A percentile compares a stretch with the other conserved stretches of the same genome.
These are phyloP conservation scores for Andrena haemorrhoa DNA, from an alignment of 2,888 invertebrate genomes.

Conservation along the genomic window DNA sequence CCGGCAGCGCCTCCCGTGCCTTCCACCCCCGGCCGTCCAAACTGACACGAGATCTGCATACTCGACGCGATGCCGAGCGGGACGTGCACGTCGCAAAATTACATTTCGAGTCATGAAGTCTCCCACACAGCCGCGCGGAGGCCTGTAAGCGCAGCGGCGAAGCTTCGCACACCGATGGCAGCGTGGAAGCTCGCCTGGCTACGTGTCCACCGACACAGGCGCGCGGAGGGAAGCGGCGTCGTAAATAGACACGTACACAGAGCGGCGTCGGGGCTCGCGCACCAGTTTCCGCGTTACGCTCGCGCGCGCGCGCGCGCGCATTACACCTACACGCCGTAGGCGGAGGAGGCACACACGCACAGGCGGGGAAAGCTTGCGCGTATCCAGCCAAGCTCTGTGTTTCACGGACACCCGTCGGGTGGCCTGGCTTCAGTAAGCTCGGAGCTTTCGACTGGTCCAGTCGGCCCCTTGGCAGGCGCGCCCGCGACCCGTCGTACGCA, in stretches of 20 bases:
- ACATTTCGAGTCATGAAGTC: neutral
- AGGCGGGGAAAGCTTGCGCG: constrained; percentile 55
- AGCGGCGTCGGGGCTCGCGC: constrained; percentile 28
- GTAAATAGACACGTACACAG: neutral
- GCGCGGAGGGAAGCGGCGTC: neutral
- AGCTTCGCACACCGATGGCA: neutral
- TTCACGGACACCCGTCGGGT: constrained; percentile 70
- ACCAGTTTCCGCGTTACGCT: constrained; percentile 53
- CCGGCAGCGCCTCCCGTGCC: too few relatives aligned
- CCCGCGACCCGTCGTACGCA: constrained; percentile 24
- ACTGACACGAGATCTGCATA: too few relatives aligned
- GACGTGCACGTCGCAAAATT: neutral
- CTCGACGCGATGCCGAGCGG: too few relatives aligned
- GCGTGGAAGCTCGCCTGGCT: neutral
- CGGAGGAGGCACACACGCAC: neutral
- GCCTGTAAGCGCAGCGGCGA: too few relatives aligned
- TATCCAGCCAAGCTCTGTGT: constrained; percentile 69
- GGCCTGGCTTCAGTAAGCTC: constrained; percentile 82
- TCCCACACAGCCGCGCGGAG: neutral
- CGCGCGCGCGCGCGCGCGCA: constrained; percentile 22
- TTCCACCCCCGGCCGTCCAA: too few relatives aligned
- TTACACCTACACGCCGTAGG: neutral
- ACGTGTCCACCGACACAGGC: neutral
- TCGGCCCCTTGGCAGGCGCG: constrained; percentile 15
- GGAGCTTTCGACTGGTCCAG: constrained; percentile 81